These are phyloP conservation scores for Goniozus legneri DNA, from an alignment of 1,140 invertebrate species.

Conservation along the genomic window DNA sequence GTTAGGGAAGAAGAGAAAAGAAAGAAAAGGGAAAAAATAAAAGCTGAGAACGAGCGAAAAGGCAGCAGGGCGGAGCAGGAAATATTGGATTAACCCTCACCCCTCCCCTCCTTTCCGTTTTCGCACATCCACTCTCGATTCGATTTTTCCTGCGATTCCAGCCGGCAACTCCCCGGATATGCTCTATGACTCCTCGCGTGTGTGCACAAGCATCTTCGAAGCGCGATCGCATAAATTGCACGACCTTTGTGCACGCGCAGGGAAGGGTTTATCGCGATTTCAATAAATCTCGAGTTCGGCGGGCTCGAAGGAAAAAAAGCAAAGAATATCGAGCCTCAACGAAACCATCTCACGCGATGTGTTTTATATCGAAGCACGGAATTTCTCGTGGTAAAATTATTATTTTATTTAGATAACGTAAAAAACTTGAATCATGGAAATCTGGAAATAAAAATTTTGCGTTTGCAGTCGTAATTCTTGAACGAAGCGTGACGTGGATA, in stretches of 20 bases:
- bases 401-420: too few species aligned
- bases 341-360: too few species aligned
- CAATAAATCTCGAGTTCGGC: background rate
- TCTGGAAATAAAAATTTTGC: too few species aligned
- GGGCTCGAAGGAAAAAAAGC: too few species aligned
- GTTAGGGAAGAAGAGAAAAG: slow-evolving; percentile 10
- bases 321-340: too few species aligned
- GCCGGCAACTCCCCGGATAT: background rate
- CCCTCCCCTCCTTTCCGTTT: too few species aligned
- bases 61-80: slow-evolving; percentile 24
- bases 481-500: too few species aligned
- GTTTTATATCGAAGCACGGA: too few species aligned
- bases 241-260: background rate
- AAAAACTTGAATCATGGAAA: too few species aligned
- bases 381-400: too few species aligned
- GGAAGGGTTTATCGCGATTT: too few species aligned
- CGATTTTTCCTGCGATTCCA: background rate
- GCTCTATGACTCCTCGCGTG: background rate
- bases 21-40: slow-evolving; percentile 14
- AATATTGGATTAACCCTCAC: slow-evolving; percentile 51
- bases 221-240: background rate
- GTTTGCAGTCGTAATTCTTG: too few species aligned
- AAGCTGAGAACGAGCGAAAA: slow-evolving; percentile 6
- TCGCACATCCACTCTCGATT: slow-evolving; percentile 33
- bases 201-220: background rate